A percentile compares a stretch with the other conserved stretches of the same genome.
Evolutionary conservation across 2,113 vertebrate species (phyloP).

Genomic region (Zapornia atra): DNA sequence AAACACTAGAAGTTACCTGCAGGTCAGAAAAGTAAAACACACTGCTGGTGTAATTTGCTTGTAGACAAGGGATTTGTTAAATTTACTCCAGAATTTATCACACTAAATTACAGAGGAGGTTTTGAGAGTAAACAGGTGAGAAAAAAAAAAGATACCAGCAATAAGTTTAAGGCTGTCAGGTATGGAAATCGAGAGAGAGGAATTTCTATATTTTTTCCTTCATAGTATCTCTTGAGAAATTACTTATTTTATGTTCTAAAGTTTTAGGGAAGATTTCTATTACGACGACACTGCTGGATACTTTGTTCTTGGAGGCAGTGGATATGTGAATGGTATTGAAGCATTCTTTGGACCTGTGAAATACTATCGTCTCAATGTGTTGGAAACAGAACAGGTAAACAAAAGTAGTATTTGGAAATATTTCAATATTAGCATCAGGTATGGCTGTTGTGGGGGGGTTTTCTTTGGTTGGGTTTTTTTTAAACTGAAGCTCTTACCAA

Average conservation of each 20-base stretch:
- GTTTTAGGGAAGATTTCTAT: constrained; percentile 81
- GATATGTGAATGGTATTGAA: constrained; percentile 78
- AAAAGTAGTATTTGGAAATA: background rate
- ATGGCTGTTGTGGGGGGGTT: background rate
- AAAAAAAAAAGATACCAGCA: background rate
- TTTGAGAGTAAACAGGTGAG: background rate
- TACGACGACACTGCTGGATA: constrained; percentile 89
- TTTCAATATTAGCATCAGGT: background rate
- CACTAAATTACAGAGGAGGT: background rate
- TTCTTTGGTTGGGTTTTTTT: background rate
- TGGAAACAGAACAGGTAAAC: constrained; percentile 73
- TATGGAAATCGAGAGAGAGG: background rate
- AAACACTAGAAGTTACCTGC: background rate
- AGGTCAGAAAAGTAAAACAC: background rate
- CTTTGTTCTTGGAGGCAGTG: constrained; percentile 88
- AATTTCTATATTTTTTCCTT: background rate
- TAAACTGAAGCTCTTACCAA: background rate
- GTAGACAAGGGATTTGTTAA: background rate
- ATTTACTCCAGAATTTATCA: background rate
- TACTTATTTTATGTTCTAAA: constrained; percentile 65
- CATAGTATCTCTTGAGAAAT: background rate
- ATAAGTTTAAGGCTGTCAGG: background rate
- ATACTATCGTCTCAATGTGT: constrained; percentile 83
- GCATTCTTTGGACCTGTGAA: constrained; percentile 89
- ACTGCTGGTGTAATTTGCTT: background rate